Evolutionary conservation across 2,888 invertebrate species (phyloP).

Genomic region (Spicauda simplicius): DNA sequence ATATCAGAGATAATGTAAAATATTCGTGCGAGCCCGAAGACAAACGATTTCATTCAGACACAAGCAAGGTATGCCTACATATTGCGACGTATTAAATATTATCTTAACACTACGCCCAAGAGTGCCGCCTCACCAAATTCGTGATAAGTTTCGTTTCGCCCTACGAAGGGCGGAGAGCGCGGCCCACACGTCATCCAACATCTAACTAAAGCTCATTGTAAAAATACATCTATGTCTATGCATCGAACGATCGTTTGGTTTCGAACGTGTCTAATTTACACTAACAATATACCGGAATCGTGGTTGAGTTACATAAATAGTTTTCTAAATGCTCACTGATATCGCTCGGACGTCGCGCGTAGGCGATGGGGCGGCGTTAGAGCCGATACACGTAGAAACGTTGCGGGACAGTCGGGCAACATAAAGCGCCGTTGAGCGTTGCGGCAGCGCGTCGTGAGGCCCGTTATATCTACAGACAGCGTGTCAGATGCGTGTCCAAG

Average conservation of each 20-base stretch:
- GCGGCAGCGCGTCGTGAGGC: no score
- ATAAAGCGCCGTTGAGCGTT: no score
- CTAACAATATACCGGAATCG: slow-evolving; percentile 24
- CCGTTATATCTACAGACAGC: no score
- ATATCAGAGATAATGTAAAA: slow-evolving; percentile 30
- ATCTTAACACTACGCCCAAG: slow-evolving; percentile 15
- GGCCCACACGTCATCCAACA: slow-evolving; percentile 5
- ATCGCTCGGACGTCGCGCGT: neutral
- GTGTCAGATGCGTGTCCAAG: no score
- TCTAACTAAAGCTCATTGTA: slow-evolving; percentile 16
- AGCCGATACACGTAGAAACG: no score
- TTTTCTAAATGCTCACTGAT: slow-evolving; percentile 14
- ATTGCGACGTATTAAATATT: slow-evolving; percentile 27
- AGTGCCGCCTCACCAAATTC: slow-evolving; percentile 12
- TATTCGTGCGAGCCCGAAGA: slow-evolving; percentile 26
- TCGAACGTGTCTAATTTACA: slow-evolving; percentile 25
- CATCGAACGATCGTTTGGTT: slow-evolving; percentile 2
- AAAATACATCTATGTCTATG: slow-evolving; percentile 31
- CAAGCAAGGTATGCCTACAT: slow-evolving; percentile 28
- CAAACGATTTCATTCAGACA: slow-evolving; percentile 24
- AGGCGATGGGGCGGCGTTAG: no score
- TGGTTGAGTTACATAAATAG: slow-evolving; percentile 13
- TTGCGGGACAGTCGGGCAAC: no score
- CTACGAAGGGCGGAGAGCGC: neutral
- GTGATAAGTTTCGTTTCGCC: neutral